Evolutionary conservation across 2,797 vertebrate species (phyloP), one percentile per base, ranked within the genome.

Genomic region (Crocodylus rhombifer): DNA sequence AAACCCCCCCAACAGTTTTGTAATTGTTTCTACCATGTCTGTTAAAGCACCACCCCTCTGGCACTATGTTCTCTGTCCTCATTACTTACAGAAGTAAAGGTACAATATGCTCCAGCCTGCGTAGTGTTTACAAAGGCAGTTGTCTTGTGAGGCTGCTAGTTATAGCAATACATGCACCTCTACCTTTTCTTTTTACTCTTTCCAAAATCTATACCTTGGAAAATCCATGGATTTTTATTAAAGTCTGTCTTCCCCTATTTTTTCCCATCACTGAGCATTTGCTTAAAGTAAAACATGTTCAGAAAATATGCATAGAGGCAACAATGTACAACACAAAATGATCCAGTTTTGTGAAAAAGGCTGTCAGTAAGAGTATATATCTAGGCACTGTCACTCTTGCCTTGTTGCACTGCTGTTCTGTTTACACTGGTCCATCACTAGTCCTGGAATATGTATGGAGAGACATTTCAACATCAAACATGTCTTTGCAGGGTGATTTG

Each of bases 51-150:
- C 42, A 51, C 69, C 23, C 23, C 30, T 21, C 14, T 4, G 33
- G 21, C 71, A 42, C 30, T 57, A 56, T 5, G 18, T 64, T 55
- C 4, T 36, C 20, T 74, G 28, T 15, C 62, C 62, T 8, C 55
- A 26, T 20, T 74, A 61, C 80, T 82, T 56, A 65, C 21, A n/a
- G 65, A 55, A 67, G 56, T 56, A 67, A 77, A 36, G 33, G 56
- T 36, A 69, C 87, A 55, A 4, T 5, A 0, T 4, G 20, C 13
- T 55, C 77, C 51, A 17, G 36, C 7, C 10, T 0, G 1, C 28
- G 74, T 21, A 7, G 17, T 36, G 73, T 85, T 82, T 42, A 1
- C 64, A 26, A 5, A 13, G 83, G 14, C 23, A n/a, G 65, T 73
- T 62, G 12, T 42, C 23, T 55, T 14, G 33, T 21, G 60, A 1